These are phyloP conservation scores for Hololepta plana DNA, from an alignment of 2,888 invertebrate species.

Conservation along the genomic window DNA sequence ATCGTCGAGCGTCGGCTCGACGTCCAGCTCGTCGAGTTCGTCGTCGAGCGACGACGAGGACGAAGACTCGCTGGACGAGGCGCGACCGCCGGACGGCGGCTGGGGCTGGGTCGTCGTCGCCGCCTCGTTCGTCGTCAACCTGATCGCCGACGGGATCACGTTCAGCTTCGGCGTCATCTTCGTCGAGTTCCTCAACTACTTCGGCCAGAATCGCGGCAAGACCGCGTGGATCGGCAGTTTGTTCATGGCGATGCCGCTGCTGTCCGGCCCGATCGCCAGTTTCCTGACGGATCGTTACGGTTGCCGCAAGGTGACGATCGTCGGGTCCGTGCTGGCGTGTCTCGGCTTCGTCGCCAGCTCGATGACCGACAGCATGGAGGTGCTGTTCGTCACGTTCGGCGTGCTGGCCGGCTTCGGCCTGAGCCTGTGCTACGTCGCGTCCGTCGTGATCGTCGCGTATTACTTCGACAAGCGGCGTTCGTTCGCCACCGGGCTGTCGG, in stretches of 20 bases:
- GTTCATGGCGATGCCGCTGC: constrained; percentile 79
- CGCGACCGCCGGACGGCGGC: constrained; percentile 69
- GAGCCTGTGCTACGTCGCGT: constrained; percentile 76
- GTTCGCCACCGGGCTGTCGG: constrained; percentile 70
- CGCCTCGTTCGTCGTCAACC: constrained; percentile 74
- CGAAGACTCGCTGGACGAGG: constrained; percentile 44
- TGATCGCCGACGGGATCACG: constrained; percentile 83
- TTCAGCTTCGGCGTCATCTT: constrained; percentile 85
- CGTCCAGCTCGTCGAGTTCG: constrained; percentile 17
- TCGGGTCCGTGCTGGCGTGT: constrained; percentile 57
- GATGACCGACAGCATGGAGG: constrained; percentile 55
- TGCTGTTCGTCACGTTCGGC: constrained; percentile 67
- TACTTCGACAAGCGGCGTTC: constrained; percentile 75
- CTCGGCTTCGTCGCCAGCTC: constrained; percentile 62
- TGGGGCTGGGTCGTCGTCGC: constrained; percentile 89
- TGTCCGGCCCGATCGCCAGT: constrained; percentile 72
- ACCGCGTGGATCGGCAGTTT: constrained; percentile 83
- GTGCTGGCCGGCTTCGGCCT: constrained; percentile 70
- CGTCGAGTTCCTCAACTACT: constrained; percentile 69
- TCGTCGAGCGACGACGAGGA: constrained; percentile 41
- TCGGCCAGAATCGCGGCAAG: constrained; percentile 66
- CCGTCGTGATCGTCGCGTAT: constrained; percentile 78
- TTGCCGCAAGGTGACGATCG: constrained; percentile 60
- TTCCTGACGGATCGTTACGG: constrained; percentile 70
- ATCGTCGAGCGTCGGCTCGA: constrained; percentile 22